Evolutionary conservation across 2,113 vertebrate species (phyloP).

Genomic region (Cololabis saira): DNA sequence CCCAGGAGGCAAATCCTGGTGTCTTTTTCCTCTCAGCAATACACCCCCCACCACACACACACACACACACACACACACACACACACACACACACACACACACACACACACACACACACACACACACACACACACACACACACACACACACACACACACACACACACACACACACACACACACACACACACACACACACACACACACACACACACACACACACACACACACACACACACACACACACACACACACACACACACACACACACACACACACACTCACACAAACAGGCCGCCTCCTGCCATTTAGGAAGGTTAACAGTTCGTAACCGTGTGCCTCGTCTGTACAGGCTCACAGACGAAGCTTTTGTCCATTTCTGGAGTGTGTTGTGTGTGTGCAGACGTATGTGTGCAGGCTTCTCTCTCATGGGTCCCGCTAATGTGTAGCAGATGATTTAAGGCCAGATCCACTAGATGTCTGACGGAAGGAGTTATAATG

Average conservation of each 20-base stretch:
- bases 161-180: conserved; percentile 37
- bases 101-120: conserved; percentile 40
- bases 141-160: conserved; percentile 40
- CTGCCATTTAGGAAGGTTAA: conserved; percentile 66
- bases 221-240: conserved; percentile 39
- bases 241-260: conserved; percentile 37
- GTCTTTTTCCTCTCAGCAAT: conserved; percentile 55
- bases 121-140: conserved; percentile 37
- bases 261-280: conserved; percentile 42
- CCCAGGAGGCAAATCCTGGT: conserved; percentile 58
- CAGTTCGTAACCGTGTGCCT: conserved; percentile 72
- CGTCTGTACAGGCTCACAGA: conserved; percentile 62
- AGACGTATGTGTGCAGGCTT: conserved; percentile 30
- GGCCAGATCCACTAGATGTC: conserved; percentile 51
- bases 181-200: conserved; percentile 38
- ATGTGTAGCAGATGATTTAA: conserved; percentile 79
- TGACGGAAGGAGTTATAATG: conserved; percentile 62
- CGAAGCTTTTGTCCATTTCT: conserved; percentile 62
- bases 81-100: conserved; percentile 38
- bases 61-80: conserved; percentile 38
- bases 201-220: conserved; percentile 38
- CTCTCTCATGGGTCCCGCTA: conserved; percentile 62
- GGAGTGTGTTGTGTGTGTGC: conserved; percentile 8
- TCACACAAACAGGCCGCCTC: conserved; percentile 37
- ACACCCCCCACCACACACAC: conserved; percentile 37